A percentile compares a stretch with the other conserved stretches of the same genome.
These are phyloP conservation scores for Dascyllus trimaculatus DNA, from an alignment of 2,113 vertebrate species.

Conservation along the genomic window DNA sequence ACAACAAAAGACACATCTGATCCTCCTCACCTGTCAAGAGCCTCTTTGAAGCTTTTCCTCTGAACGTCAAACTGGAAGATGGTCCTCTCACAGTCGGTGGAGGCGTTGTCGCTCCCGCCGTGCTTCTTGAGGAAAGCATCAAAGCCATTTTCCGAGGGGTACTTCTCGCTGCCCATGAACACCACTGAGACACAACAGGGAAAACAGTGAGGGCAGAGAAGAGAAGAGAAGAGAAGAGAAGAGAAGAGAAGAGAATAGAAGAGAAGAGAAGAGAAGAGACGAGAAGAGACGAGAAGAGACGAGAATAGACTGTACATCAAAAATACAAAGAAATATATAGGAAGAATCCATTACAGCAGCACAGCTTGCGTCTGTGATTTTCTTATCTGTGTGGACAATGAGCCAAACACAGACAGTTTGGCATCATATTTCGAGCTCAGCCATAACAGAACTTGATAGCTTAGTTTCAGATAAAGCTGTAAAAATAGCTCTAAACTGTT, in stretches of 20 bases:
- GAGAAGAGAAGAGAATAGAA: not conserved
- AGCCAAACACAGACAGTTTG: slow-evolving; percentile 15
- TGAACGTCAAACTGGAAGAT: slow-evolving; percentile 98
- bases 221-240: not conserved
- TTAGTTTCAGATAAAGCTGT: slow-evolving; percentile 15
- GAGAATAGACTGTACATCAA: not conserved
- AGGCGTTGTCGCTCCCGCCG: slow-evolving; percentile 96
- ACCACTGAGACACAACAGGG: slow-evolving; percentile 88
- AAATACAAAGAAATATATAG: too few relatives aligned
- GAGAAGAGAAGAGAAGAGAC: not conserved
- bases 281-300: not conserved
- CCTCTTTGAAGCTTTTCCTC: slow-evolving; percentile 95
- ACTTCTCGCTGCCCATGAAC: slow-evolving; percentile 98
- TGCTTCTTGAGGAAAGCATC: slow-evolving; percentile 97
- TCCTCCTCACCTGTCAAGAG: slow-evolving; percentile 91
- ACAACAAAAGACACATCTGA: slow-evolving; percentile 17
- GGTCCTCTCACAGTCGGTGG: slow-evolving; percentile 96
- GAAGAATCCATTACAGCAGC: not conserved
- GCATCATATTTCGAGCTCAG: slow-evolving; percentile 21
- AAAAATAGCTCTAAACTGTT: slow-evolving; percentile 29
- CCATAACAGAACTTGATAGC: slow-evolving; percentile 11
- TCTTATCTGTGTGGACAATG: slow-evolving; percentile 32
- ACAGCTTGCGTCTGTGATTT: slow-evolving; percentile 14
- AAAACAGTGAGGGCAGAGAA: not conserved
- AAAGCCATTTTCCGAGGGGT: slow-evolving; percentile 97